Evolutionary conservation across 2,113 vertebrate genomes (phyloP).

Genomic region (Erpornis zantholeuca): DNA sequence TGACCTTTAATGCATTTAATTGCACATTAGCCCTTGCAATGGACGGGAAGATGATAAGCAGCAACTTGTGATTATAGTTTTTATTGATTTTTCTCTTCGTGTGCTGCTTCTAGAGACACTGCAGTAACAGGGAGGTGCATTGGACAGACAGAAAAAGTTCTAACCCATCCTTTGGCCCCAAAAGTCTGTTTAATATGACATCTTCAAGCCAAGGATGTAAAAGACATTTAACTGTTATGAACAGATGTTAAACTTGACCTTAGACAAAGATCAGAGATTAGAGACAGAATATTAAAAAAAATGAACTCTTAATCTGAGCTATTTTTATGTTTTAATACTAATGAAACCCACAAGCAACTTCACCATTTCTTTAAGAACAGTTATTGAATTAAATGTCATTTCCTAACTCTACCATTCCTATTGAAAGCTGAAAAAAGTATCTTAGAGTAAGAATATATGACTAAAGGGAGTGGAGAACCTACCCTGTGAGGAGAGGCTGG

Average conservation of each 20-base stretch:
- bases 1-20: slow-evolving; percentile 29
- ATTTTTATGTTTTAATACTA: background rate
- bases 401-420: background rate
- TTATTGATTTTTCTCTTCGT: slow-evolving; percentile 33
- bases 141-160: background rate
- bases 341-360: background rate
- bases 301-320: background rate
- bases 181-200: background rate
- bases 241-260: background rate
- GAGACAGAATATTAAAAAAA: background rate
- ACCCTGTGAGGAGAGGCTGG: background rate
- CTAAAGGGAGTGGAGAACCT: background rate
- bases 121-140: background rate
- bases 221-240: background rate
- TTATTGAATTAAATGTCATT: background rate
- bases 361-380: background rate
- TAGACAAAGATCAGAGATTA: background rate
- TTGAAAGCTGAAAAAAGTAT: background rate
- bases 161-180: background rate
- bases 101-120: background rate
- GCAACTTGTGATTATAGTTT: background rate
- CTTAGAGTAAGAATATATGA: background rate
- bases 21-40: slow-evolving; percentile 27
- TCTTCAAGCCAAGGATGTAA: background rate
- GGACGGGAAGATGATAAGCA: slow-evolving; percentile 16